Evolutionary conservation across 23 tunicate genomes (phyloP).

Genomic region (Clavelina lepadiformis): DNA sequence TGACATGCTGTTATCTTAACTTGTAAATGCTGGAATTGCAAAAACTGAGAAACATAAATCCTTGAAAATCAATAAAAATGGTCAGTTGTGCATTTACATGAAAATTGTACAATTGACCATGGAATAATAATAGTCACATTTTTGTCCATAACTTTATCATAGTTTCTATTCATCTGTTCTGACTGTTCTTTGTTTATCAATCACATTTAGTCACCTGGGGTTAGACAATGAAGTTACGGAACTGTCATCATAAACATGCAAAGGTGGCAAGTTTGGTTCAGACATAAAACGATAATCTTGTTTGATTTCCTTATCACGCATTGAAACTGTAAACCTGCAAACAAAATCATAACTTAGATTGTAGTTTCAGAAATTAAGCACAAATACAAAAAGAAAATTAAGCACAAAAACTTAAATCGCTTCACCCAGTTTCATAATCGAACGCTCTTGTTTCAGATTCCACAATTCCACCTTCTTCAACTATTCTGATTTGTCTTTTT

Average conservation of each 20-base stretch:
- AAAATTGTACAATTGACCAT: too few species aligned
- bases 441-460: constrained; percentile 76
- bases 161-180: too few species aligned
- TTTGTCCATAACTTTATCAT: too few species aligned
- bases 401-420: not conserved
- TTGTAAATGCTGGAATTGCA: too few species aligned
- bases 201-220: not conserved
- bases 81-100: too few species aligned
- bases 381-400: not conserved
- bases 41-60: too few species aligned
- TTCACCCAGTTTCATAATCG: constrained; percentile 41
- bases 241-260: constrained; percentile 34
- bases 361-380: not conserved
- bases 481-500: constrained; percentile 38
- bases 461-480: constrained; percentile 38
- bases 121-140: too few species aligned
- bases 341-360: not conserved
- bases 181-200: too few species aligned
- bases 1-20: too few species aligned
- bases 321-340: constrained; percentile 47
- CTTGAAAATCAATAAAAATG: too few species aligned
- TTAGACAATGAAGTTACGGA: constrained; percentile 1
- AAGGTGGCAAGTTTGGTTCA: constrained; percentile 83
- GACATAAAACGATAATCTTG: constrained; percentile 94
- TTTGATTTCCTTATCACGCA: constrained; percentile 65